Evolutionary conservation across 2,797 vertebrate genomes (phyloP).

Genomic region (Coreius guichenoti): DNA sequence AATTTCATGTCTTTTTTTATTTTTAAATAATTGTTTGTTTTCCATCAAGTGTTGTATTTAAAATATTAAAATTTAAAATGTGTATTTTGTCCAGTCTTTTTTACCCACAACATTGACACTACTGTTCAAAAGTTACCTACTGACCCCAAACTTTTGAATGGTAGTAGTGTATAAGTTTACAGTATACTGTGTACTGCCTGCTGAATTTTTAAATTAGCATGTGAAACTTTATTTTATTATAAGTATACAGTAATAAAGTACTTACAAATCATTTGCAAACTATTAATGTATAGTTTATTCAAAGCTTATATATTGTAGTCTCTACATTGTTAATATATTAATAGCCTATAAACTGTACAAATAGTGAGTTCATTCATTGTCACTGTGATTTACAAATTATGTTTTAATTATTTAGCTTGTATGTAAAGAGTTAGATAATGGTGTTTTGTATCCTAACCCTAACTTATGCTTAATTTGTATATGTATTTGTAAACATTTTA

Average conservation of each 20-base stretch:
- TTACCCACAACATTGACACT: not conserved
- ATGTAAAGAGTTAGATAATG: not conserved
- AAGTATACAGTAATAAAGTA: too few species aligned
- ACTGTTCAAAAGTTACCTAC: too few species aligned
- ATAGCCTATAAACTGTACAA: not conserved
- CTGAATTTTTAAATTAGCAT: not conserved
- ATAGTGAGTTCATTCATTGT: not conserved
- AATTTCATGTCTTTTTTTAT: not conserved
- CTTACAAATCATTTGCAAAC: too few species aligned
- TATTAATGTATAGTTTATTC: too few species aligned
- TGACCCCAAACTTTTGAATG: too few species aligned
- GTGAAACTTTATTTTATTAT: not conserved
- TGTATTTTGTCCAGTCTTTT: slow-evolving; percentile 4
- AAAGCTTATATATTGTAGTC: too few species aligned
- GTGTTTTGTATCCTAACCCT: too few species aligned
- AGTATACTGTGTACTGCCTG: too few species aligned
- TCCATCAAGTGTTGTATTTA: not conserved
- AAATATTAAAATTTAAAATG: slow-evolving; percentile 2
- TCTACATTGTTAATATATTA: too few species aligned
- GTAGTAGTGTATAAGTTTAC: too few species aligned
- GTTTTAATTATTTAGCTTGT: not conserved
- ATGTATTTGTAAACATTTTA: too few species aligned
- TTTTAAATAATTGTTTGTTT: not conserved
- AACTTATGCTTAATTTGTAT: too few species aligned
- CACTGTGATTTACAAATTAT: not conserved